Evolutionary conservation across 2,797 vertebrate species (phyloP), one percentile per base, ranked within the genome.

Genomic region (Sarcophilus harrisii): DNA sequence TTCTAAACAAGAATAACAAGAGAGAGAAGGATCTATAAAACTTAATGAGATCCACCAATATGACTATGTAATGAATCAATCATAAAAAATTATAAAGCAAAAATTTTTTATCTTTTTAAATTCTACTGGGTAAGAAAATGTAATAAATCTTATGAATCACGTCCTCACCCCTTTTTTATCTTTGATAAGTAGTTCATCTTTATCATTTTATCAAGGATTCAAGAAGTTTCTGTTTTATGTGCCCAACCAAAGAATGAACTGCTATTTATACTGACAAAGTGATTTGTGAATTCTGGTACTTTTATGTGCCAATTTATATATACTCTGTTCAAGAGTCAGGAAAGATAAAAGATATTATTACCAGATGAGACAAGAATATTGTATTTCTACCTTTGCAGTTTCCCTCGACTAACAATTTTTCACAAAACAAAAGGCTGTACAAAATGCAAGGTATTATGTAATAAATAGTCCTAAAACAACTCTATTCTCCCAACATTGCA

Each of bases 1-100:
- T 96, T 96, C 57, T 66, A 73, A 96, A 92, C 30, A 94, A 27
- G 59, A 97, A 92, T 59, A 57, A 93, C 94, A 89, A 93, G 57
- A 73, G 49, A 52, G 2, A 93, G 94, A 94, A 1, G 58, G 28
- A 90, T 59, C 32, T 0, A 59, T 45, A 90, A 93, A 90, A 94
- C 57, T 90, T 8, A 95, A 14, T n/a, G 90, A 49, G 32, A 96
- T 24, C 38, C 10, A 87, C 38, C 91, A 90, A 38, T 87, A 81
- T 55, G 92, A 92, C 54, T 92, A 13, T 32, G 28, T 87, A 94
- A 29, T 87, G 27, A 96, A 60, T 5, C 3, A 27, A 49, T 90
- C 93, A 59, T 54, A n/a, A 93, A 93, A 93, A 95, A 93, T 62
- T 60, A 59, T 52, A 57, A 94, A 96, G 58, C 57, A 49, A 94